phyloP scores from a whole-genome alignment of 2,797 vertebrate species.

The Sylvia borin region DNA sequence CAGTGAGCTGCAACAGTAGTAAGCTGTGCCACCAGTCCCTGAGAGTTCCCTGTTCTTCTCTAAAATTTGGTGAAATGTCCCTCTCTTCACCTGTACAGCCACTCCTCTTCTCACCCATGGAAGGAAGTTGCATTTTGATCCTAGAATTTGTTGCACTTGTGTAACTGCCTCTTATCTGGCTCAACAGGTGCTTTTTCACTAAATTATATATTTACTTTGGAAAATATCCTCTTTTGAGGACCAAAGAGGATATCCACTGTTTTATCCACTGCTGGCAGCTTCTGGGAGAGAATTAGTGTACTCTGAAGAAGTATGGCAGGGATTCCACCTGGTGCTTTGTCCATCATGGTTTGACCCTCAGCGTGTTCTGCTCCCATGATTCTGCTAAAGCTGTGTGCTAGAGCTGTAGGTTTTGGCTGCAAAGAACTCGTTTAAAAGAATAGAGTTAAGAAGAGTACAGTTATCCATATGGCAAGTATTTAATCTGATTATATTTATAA shows the following conservation, averaged over 20 bases:
- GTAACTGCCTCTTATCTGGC: neutral
- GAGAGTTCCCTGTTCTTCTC: neutral
- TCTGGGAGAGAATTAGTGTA: neutral
- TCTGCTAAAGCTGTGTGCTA: neutral
- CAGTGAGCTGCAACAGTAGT: neutral
- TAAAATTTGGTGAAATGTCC: neutral
- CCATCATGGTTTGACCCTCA: neutral
- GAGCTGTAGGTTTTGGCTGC: neutral
- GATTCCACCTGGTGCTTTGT: neutral
- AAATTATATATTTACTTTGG: neutral
- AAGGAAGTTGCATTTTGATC: neutral
- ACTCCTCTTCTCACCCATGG: accelerated
- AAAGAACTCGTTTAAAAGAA: neutral
- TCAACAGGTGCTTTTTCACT: neutral
- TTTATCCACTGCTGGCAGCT: neutral
- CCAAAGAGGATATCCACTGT: neutral
- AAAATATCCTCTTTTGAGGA: neutral
- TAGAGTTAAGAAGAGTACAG: neutral
- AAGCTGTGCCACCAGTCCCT: too few relatives aligned
- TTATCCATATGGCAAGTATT: neutral
- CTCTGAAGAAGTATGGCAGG: neutral
- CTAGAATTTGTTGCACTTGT: neutral
- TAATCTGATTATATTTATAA: neutral
- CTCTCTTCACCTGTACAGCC: neutral
- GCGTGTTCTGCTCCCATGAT: accelerated